Evolutionary conservation across 2,888 invertebrate species (phyloP).

Genomic region (Cyrtodaria siliqua): DNA sequence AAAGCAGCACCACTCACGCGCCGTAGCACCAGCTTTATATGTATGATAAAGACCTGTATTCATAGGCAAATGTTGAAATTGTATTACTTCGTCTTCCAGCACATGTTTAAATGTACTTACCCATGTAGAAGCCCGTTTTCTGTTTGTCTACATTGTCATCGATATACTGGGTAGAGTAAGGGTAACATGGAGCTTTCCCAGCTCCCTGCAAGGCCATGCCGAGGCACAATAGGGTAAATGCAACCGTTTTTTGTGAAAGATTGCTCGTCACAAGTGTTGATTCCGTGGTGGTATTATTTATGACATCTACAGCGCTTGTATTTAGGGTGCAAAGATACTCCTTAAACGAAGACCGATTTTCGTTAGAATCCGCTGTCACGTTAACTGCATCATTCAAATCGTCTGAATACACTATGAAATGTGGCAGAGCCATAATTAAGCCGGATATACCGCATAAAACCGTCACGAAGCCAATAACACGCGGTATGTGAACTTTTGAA

Average conservation of each 20-base stretch:
- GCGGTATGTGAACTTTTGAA: slow-evolving; percentile 36
- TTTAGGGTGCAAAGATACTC: background rate
- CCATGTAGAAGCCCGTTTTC: slow-evolving; percentile 65
- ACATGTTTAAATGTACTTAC: no score
- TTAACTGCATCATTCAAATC: background rate
- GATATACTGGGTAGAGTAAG: slow-evolving; percentile 61
- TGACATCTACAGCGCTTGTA: background rate
- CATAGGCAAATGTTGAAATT: no score
- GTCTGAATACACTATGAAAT: slow-evolving; percentile 51
- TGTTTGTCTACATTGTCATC: slow-evolving; percentile 62
- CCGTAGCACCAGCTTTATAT: no score
- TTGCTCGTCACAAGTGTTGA: background rate
- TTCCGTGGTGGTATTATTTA: background rate
- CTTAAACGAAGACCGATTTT: background rate
- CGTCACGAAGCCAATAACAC: slow-evolving; percentile 43
- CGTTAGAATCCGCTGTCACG: background rate
- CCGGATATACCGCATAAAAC: slow-evolving; percentile 49
- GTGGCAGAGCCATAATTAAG: slow-evolving; percentile 47
- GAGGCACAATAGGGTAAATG: slow-evolving; percentile 37
- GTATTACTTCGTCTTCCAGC: no score
- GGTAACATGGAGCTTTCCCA: slow-evolving; percentile 63
- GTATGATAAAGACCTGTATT: no score
- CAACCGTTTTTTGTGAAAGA: slow-evolving; percentile 40
- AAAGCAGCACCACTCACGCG: no score
- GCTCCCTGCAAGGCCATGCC: slow-evolving; percentile 61